Conservation (phyloP, 2,113 vertebrate genomes). For the Mus musculus region DNA sequence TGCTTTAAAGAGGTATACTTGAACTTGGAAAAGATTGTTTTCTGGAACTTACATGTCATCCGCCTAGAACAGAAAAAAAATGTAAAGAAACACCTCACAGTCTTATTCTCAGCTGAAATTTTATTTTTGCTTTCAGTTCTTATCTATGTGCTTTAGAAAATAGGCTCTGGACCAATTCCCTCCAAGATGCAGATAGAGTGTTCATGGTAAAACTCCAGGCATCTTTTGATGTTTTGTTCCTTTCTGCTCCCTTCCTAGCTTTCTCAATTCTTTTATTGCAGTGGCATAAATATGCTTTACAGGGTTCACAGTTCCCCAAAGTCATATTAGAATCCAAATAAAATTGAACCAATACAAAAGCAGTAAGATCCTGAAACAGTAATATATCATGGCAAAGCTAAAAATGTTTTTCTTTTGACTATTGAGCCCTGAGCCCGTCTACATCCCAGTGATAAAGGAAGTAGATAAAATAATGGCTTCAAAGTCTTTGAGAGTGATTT, state of each 20-base stretch:
- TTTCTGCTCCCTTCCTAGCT: constrained; percentile 54
- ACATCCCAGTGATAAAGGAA: constrained; percentile 32
- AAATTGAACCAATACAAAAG: constrained; percentile 56
- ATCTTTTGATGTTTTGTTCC: constrained; percentile 44
- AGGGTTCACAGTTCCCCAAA: constrained; percentile 63
- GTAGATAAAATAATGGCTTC: constrained; percentile 22
- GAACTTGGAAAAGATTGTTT: constrained; percentile 45
- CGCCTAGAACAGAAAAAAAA: constrained; percentile 11
- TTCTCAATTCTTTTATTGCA: constrained; percentile 67
- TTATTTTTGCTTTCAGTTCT: constrained; percentile 57
- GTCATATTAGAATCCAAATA: constrained; percentile 73
- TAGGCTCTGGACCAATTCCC: not conserved
- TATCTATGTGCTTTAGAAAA: constrained; percentile 59
- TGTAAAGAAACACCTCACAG: not conserved
- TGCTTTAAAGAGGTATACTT: not conserved
- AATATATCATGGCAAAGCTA: constrained; percentile 53
- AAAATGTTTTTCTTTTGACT: constrained; percentile 57
- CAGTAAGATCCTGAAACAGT: constrained; percentile 54
- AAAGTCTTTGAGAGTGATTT: not conserved
- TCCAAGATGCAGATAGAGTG: constrained; percentile 1
- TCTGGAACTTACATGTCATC: not conserved
- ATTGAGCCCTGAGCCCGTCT: not conserved
- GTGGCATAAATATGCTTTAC: constrained; percentile 71
- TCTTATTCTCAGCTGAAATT: constrained; percentile 55
- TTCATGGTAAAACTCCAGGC: not conserved